Evolutionary conservation across 2,113 vertebrate genomes (phyloP), one percentile per base, ranked within the genome.

Genomic region (Colius striatus): DNA sequence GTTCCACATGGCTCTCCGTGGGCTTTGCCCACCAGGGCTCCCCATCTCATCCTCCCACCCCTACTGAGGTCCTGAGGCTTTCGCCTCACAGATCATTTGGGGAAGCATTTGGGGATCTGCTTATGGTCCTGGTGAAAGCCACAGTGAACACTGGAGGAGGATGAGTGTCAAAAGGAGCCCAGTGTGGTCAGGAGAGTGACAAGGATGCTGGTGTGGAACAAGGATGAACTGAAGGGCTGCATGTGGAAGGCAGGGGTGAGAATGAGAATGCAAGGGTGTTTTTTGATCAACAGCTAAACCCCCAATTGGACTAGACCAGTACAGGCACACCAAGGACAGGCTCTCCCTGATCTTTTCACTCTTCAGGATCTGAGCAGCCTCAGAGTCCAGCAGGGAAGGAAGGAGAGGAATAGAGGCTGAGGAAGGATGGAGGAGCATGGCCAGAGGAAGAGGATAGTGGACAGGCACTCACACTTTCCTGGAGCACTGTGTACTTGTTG

Each of bases 131-230:
- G 36, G 14, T 53, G 60, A 48, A 26, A 72, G 68, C 43, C 36
- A 48, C n/a, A n/a, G 26, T 1, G 3, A 7, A 4, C 0, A 0
- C 67, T 30, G 62, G 9, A 43, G 36, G 22, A 67, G 20, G 15
- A 7, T 17, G 17, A 47, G 7, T 5, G 5, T 19, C 25, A 84
- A 27, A 76, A 58, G 0, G 0, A 80, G 7, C 29, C 13, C 72
- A 55, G 45, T 5, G 16, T 0, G 0, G 11, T 20, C 10, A 38
- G 30, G 9, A 19, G 19, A 55, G 26, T 32, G 67, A 13, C 17
- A 19, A 61, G 47, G 41, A 60, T 25, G 16, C 32, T 32, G 19
- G 21, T 6, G 32, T 27, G 5, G 7, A 12, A 0, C 1, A 9
- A 15, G 38, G 50, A 15, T 41, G 60, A 48, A 9, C 36, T 15